phyloP scores from a whole-genome alignment of 2,797 vertebrate genomes.

The Coreius guichenoti region DNA sequence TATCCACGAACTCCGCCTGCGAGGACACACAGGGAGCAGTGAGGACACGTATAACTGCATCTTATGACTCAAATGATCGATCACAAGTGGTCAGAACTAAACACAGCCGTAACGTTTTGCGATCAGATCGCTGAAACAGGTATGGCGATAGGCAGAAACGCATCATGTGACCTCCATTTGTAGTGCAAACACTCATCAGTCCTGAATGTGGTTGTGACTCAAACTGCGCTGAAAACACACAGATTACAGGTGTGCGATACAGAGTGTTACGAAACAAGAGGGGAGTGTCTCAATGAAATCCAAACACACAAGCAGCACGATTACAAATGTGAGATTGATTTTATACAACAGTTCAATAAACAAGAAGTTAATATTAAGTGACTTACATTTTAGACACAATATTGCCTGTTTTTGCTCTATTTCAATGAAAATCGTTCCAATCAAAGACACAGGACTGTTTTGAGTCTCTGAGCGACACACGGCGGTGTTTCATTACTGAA shows the following conservation, averaged over 20 bases:
- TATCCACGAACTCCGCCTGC: slow-evolving; percentile 94
- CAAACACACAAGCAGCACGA: too few species aligned
- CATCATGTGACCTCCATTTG: neutral
- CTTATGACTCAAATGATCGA: too few species aligned
- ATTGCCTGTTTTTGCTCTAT: too few species aligned
- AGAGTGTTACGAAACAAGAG: too few species aligned
- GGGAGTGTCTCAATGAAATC: too few species aligned
- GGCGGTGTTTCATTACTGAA: too few species aligned
- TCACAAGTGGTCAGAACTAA: neutral
- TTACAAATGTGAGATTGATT: neutral
- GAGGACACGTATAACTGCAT: neutral
- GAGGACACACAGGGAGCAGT: neutral
- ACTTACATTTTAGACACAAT: neutral
- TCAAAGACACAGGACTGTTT: too few species aligned
- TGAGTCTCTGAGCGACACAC: too few species aligned
- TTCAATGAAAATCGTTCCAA: too few species aligned
- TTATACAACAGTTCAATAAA: neutral
- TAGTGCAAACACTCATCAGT: neutral
- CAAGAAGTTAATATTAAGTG: neutral
- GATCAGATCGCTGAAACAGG: neutral
- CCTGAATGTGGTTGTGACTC: neutral
- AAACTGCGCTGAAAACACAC: too few species aligned
- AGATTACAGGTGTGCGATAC: too few species aligned
- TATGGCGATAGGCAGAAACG: too few species aligned
- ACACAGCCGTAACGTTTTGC: neutral